Evolutionary conservation across 1,140 invertebrate species (phyloP).

Genomic region (Macrobrachium nipponense): DNA sequence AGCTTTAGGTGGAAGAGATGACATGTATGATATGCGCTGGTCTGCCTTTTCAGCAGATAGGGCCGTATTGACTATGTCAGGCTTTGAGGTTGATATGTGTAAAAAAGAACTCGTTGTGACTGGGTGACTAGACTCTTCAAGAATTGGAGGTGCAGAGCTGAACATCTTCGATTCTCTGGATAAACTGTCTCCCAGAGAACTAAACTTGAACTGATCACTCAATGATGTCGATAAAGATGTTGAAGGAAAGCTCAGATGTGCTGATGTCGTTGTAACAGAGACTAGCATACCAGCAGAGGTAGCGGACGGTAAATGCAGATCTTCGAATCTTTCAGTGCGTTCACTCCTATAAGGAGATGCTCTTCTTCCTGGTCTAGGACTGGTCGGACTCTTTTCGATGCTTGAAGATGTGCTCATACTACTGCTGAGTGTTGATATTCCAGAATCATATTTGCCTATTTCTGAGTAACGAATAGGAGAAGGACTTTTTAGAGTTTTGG

Average conservation of each 20-base stretch:
- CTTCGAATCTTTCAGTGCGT: conserved; percentile 65
- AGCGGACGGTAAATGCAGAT: conserved; percentile 41
- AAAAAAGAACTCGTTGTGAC: conserved; percentile 53
- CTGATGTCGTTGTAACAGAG: conserved; percentile 44
- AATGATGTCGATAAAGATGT: conserved; percentile 36
- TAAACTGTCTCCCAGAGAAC: conserved; percentile 28
- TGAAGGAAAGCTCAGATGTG: conserved; percentile 31
- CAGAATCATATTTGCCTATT: conserved; percentile 83
- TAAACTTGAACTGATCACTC: conserved; percentile 53
- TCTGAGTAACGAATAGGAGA: conserved; percentile 77
- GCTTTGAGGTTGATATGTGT: conserved; percentile 58
- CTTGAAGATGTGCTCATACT: conserved; percentile 76
- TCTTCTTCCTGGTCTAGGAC: conserved; percentile 64
- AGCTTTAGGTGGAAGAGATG: conserved; percentile 19
- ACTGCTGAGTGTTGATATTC: conserved; percentile 85
- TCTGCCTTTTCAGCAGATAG: conserved; percentile 49
- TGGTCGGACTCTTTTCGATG: conserved; percentile 83
- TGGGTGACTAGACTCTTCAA: conserved; percentile 40
- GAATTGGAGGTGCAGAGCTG: conserved; percentile 32
- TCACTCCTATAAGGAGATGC: conserved; percentile 48
- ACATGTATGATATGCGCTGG: conserved; percentile 41
- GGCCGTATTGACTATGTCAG: conserved; percentile 50
- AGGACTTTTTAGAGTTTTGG: conserved; percentile 78
- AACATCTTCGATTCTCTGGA: conserved; percentile 39
- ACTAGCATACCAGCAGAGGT: conserved; percentile 42